Conservation (phyloP, 2,797 vertebrate genomes). For the Nannoperca obscura region DNA sequence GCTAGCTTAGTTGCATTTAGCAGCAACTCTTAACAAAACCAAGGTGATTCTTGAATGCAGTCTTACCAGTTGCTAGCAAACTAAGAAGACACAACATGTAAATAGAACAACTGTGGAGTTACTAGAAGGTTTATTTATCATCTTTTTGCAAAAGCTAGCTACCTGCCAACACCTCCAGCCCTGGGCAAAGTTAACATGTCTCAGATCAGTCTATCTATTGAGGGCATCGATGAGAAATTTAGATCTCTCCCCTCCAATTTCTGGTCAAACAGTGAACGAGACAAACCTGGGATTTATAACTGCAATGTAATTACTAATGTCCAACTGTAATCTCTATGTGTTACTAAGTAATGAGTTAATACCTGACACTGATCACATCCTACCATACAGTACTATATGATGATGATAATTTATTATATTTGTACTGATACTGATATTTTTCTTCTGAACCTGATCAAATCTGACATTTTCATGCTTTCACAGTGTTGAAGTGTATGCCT, state of each 20-base stretch:
- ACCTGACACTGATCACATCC: neutral
- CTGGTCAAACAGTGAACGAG: neutral
- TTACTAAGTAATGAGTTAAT: neutral
- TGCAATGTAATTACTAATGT: neutral
- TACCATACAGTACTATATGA: neutral
- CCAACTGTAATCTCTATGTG: neutral
- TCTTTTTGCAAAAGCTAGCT: neutral
- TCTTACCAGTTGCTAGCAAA: neutral
- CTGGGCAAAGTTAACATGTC: neutral
- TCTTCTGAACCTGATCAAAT: neutral
- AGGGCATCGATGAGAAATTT: neutral
- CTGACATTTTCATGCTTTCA: neutral
- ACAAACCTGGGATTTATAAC: too few relatives aligned
- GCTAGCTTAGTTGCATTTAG: neutral
- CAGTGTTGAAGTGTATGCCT: neutral
- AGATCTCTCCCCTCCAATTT: neutral
- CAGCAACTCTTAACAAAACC: neutral
- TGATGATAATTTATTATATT: neutral
- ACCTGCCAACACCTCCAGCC: neutral
- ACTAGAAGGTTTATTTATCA: neutral
- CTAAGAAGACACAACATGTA: neutral
- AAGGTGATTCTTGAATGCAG: neutral
- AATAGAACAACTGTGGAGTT: neutral
- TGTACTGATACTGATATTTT: neutral
- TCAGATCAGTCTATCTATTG: neutral